Conservation (phyloP, 2,797 vertebrate species). For the Neosilurus hyrtlii region DNA sequence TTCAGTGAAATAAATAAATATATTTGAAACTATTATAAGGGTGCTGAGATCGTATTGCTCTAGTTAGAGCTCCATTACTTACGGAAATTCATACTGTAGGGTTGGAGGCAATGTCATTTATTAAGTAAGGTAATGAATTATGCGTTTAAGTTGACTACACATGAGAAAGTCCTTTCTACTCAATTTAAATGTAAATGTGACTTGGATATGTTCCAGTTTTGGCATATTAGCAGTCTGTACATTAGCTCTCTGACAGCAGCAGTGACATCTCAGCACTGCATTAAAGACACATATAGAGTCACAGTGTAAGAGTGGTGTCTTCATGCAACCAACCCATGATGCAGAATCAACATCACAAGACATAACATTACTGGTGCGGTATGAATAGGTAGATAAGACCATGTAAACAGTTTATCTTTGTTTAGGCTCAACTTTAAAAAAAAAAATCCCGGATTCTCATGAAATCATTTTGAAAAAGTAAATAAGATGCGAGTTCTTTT, state of each 20-base stretch:
- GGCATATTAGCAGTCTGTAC: background rate
- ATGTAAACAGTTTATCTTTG: background rate
- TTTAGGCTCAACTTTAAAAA: too few relatives aligned
- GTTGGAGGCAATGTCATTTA: background rate
- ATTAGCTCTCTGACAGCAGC: slow-evolving; percentile 10
- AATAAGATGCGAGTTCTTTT: too few relatives aligned
- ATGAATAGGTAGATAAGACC: background rate
- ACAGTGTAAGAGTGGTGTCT: background rate
- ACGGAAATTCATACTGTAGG: background rate
- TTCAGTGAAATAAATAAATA: background rate
- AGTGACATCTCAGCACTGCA: background rate
- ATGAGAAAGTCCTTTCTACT: slow-evolving; percentile 5
- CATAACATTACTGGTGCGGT: background rate
- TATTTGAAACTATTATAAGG: background rate
- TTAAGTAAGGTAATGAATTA: background rate
- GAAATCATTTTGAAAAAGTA: too few relatives aligned
- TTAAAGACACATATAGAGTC: background rate
- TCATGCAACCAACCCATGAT: background rate
- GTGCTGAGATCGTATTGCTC: background rate
- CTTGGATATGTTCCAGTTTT: background rate
- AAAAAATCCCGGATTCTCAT: too few relatives aligned
- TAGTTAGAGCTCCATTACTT: background rate
- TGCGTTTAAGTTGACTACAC: background rate
- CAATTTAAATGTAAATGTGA: slow-evolving; percentile 20
- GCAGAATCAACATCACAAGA: background rate